Evolutionary conservation across 1,140 invertebrate genomes (phyloP), one percentile per base, ranked within the genome.

Genomic region (Leucophenga varia): DNA sequence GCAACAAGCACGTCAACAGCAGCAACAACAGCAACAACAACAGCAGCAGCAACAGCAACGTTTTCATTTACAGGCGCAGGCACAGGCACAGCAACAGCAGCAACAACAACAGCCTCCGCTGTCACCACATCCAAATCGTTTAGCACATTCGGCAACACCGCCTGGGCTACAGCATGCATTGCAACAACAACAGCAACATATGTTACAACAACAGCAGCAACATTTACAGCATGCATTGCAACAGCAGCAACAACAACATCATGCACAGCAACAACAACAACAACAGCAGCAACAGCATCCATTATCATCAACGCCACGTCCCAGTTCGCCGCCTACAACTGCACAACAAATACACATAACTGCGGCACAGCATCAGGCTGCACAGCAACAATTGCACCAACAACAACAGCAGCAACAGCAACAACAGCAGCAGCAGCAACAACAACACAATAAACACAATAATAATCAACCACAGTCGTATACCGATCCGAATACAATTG

Each of bases 401-500:
- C 65, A 72, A 41, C 52, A 64, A 34, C 64, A 69, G 30, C 68
- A 67, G n/a, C 58, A 64, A 8, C 58, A 59, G 18, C 52, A 61
- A 3, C 50, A 61, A 32, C 52, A 63, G 34, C 55, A 53, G 21
- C 43, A 57, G 8, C 50, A 56, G 7, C 48, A 63, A 14, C 64
- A 64, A 18, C n/a, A n/a, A n/a, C 25, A 51, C 3, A 25, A 30
- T 7, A 43, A 42, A n/a, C 50, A 56, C 18, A 49, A 48, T 10
- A 44, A 50, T 12, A 49, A 71, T 34, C 67, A 71, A 22, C 45
- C 48, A 41, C 28, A 39, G 43, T 32, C 59, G 18, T 70, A 68
- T 49, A 59, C 67, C 25, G 72, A 75, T 55, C 72, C 73, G 49
- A 74, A 75, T 25, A 75, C 73, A 37, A 75, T 75, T 32, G 73